Conservation (phyloP, 1,140 invertebrate species). For the Halyomorpha halys region DNA sequence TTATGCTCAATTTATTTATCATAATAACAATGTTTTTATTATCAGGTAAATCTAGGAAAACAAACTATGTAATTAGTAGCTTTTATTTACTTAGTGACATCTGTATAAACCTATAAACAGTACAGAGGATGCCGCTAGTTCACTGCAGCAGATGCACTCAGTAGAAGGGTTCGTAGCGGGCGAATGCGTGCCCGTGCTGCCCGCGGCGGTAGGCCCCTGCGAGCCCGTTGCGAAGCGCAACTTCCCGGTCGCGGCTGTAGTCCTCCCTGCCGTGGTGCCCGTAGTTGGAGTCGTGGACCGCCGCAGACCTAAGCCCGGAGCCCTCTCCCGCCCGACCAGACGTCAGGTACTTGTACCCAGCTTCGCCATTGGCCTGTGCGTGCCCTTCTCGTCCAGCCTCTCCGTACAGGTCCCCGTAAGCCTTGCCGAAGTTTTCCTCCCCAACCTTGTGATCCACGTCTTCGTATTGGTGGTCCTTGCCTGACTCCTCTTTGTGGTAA, state of each 20-base stretch:
- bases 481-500: constrained; percentile 61
- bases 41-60: too few species aligned
- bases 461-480: constrained; percentile 60
- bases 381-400: not conserved
- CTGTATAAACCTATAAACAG: too few species aligned
- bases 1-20: too few species aligned
- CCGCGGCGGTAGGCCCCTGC: not conserved
- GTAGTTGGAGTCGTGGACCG: constrained; percentile 4
- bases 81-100: too few species aligned
- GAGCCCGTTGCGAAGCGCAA: constrained; percentile 1
- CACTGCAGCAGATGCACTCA: too few species aligned
- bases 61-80: too few species aligned
- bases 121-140: too few species aligned
- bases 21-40: too few species aligned
- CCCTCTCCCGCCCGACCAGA: not conserved
- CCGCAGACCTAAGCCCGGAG: not conserved
- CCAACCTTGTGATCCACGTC: constrained; percentile 54
- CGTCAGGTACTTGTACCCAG: not conserved
- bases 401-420: constrained; percentile 1
- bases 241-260: constrained; percentile 15
- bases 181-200: too few species aligned
- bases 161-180: too few species aligned
- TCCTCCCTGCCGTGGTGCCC: constrained; percentile 15
- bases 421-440: constrained; percentile 19
- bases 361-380: not conserved